Percentiles rank a stretch among this genome's conserved stretches.
These are phyloP conservation scores for Elaphurus davidianus DNA, from an alignment of 2,113 vertebrate species.

Conservation along the genomic window DNA sequence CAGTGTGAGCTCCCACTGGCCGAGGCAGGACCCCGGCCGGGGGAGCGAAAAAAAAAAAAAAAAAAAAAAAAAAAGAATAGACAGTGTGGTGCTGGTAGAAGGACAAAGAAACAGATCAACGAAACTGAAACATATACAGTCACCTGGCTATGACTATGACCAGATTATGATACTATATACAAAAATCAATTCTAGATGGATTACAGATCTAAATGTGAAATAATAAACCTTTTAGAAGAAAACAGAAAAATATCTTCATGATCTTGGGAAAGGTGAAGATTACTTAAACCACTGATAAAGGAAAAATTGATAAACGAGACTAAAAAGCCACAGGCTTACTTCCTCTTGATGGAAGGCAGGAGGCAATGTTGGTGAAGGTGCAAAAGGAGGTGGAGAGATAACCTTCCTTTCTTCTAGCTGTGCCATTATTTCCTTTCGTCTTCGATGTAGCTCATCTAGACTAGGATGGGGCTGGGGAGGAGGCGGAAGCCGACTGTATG, in stretches of 20 bases:
- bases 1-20: too few relatives aligned
- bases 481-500: conserved; percentile 79
- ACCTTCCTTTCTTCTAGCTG: conserved; percentile 97
- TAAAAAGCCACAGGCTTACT: conserved; percentile 78
- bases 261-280: neutral
- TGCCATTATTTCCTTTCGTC: conserved; percentile 96
- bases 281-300: neutral
- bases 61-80: too few relatives aligned
- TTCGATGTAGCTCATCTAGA: conserved; percentile 93
- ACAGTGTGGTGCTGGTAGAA: neutral
- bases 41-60: too few relatives aligned
- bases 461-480: conserved; percentile 88
- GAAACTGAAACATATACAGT: neutral
- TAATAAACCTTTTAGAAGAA: neutral
- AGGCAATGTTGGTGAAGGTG: conserved; percentile 92
- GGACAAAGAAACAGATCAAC: neutral
- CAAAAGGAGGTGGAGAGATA: conserved; percentile 96
- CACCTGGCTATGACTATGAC: neutral
- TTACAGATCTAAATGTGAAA: neutral
- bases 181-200: conserved; percentile 15
- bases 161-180: neutral
- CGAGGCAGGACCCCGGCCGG: too few relatives aligned
- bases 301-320: neutral
- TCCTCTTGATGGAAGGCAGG: conserved; percentile 92
- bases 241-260: conserved; percentile 1